phyloP scores from a whole-genome alignment of 2,888 invertebrate genomes.

The Sussaba pulchella region DNA sequence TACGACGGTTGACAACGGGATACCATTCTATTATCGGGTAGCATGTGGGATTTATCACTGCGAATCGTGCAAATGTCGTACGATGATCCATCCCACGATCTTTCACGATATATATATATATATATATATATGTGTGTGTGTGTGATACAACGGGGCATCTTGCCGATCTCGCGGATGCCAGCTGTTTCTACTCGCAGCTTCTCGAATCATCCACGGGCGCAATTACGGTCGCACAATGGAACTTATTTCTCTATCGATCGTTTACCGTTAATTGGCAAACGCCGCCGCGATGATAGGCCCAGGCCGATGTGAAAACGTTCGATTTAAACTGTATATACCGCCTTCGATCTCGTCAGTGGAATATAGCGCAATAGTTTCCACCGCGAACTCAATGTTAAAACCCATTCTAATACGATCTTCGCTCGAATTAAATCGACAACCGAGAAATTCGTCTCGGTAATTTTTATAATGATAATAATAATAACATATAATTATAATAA shows the following conservation, averaged over 20 bases:
- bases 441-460: constrained; percentile 36
- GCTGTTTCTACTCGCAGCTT: constrained; percentile 29
- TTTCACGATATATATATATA: constrained; percentile 17
- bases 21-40: constrained; percentile 31
- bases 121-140: too few species aligned
- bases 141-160: neutral
- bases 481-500: too few species aligned
- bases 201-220: constrained; percentile 30
- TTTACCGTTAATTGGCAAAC: constrained; percentile 54
- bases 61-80: constrained; percentile 56
- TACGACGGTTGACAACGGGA: constrained; percentile 29
- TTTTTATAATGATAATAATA: constrained; percentile 19
- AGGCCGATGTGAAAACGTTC: constrained; percentile 22
- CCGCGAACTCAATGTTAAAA: neutral
- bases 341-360: constrained; percentile 17
- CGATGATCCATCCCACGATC: constrained; percentile 60
- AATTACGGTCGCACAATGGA: constrained; percentile 48
- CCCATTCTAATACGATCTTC: neutral
- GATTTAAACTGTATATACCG: neutral
- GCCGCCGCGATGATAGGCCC: constrained; percentile 32
- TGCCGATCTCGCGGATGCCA: neutral
- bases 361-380: constrained; percentile 35
- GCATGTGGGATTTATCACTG: constrained; percentile 39
- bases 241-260: constrained; percentile 10
- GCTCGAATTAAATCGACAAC: neutral